phyloP scores from a whole-genome alignment of 2,113 vertebrate species.

The Actenoides lindsayi region DNA sequence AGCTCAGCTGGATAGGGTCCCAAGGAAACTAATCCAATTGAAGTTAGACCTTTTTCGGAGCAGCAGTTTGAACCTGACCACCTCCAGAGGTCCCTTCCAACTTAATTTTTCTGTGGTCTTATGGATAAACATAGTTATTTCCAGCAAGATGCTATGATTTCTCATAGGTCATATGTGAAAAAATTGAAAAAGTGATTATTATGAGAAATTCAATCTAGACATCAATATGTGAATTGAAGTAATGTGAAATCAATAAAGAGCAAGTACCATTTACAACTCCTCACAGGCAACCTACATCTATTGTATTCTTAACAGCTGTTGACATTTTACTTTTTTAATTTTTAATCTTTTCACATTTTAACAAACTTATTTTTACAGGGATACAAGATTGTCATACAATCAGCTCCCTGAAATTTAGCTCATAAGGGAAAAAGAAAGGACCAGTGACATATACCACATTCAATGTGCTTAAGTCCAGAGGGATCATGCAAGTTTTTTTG shows the following conservation, averaged over 20 bases:
- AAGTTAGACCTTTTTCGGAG: background rate
- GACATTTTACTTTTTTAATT: background rate
- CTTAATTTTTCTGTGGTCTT: background rate
- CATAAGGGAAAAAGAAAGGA: background rate
- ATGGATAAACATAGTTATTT: background rate
- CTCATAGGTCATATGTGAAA: background rate
- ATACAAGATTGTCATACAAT: background rate
- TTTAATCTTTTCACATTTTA: background rate
- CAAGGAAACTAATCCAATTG: background rate
- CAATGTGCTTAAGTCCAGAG: background rate
- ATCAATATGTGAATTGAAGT: background rate
- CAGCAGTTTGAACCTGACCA: background rate
- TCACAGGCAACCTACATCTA: background rate
- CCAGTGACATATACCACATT: background rate
- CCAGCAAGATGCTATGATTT: background rate
- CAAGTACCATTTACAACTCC: background rate
- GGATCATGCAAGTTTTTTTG: background rate
- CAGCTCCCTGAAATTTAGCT: background rate
- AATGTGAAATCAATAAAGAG: background rate
- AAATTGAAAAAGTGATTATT: background rate
- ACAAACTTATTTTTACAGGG: background rate
- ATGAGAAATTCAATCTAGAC: background rate
- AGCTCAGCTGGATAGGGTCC: background rate
- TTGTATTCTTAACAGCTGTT: background rate
- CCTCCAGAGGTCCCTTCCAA: background rate